Conservation (phyloP, 2,113 vertebrate genomes). For the Pedionomus torquatus region DNA sequence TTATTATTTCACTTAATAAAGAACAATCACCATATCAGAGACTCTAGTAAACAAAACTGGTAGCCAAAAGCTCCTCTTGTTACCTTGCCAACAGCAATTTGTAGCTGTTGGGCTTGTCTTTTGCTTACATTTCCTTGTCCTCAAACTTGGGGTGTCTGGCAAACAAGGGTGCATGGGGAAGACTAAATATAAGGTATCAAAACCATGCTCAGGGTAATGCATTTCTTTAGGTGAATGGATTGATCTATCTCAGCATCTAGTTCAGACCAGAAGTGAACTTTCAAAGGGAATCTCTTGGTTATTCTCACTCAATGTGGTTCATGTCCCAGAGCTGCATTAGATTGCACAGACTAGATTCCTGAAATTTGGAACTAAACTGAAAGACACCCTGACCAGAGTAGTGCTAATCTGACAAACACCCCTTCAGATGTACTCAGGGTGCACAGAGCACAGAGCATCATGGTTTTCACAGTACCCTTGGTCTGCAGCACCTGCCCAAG, state of each 20-base stretch:
- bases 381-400: background rate
- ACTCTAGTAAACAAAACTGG: background rate
- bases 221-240: background rate
- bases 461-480: background rate
- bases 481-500: background rate
- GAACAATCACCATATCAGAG: background rate
- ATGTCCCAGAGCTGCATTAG: background rate
- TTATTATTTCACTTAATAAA: background rate
- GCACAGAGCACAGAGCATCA: too few relatives aligned
- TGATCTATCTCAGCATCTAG: background rate
- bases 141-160: background rate
- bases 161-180: background rate
- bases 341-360: background rate
- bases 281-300: background rate
- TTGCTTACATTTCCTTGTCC: background rate
- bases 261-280: background rate
- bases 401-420: background rate
- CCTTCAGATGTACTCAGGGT: background rate
- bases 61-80: background rate
- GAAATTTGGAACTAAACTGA: background rate
- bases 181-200: background rate
- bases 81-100: background rate
- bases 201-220: accelerated
- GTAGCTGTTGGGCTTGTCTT: background rate
- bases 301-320: background rate